These are phyloP conservation scores for Cromileptes altivelis DNA, from an alignment of 2,113 vertebrate species.

Conservation along the genomic window DNA sequence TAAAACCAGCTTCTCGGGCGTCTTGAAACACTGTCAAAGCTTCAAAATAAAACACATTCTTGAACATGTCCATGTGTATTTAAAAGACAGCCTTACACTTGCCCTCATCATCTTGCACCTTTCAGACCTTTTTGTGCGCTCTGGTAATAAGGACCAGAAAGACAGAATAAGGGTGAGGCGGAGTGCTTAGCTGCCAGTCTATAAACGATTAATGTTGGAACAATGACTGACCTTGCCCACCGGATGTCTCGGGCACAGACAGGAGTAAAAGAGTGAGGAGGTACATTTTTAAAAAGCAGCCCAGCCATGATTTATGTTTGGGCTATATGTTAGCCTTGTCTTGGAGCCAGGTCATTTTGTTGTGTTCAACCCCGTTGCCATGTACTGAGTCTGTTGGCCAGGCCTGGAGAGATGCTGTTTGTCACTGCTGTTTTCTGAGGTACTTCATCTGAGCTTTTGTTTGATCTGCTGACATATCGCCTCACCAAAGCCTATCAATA, in stretches of 20 bases:
- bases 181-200: slow-evolving; percentile 40
- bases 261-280: slow-evolving; percentile 44
- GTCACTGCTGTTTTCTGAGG: slow-evolving; percentile 48
- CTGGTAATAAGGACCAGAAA: slow-evolving; percentile 7
- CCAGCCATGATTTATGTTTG: slow-evolving; percentile 66
- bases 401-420: slow-evolving; percentile 63
- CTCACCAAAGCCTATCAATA: slow-evolving; percentile 17
- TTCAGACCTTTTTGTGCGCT: slow-evolving; percentile 4
- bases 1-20: background rate
- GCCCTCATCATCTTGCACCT: background rate
- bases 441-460: slow-evolving; percentile 7
- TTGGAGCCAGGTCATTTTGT: slow-evolving; percentile 62
- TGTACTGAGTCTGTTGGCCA: slow-evolving; percentile 54
- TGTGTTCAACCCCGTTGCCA: slow-evolving; percentile 63
- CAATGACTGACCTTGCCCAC: slow-evolving; percentile 66
- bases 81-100: slow-evolving; percentile 8
- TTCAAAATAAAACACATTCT: background rate
- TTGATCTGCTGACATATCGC: slow-evolving; percentile 32
- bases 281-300: slow-evolving; percentile 68
- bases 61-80: background rate
- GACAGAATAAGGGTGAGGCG: slow-evolving; percentile 16
- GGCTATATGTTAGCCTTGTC: slow-evolving; percentile 52
- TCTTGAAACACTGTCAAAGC: background rate
- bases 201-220: slow-evolving; percentile 76
- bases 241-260: slow-evolving; percentile 29